phyloP scores from a whole-genome alignment of 2,888 invertebrate species.

The Antheraea assamensis region DNA sequence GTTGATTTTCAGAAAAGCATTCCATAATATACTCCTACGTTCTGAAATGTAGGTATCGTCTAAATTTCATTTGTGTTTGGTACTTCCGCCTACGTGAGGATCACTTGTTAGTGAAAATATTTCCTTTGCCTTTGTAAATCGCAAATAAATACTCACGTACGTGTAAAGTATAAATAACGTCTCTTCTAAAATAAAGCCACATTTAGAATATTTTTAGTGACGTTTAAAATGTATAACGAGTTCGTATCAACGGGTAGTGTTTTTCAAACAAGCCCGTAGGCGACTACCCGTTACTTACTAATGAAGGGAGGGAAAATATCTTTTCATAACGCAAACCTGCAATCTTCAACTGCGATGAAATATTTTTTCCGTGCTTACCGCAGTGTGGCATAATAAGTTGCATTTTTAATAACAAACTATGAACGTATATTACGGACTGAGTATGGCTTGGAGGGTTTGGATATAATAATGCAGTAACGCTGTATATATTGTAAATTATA shows the following conservation, averaged over 20 bases:
- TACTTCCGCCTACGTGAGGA: background rate
- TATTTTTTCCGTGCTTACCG: slow-evolving; percentile 19
- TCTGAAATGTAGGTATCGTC: background rate
- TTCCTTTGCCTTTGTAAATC: background rate
- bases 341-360: slow-evolving; percentile 21
- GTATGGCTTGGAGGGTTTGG: background rate
- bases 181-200: background rate
- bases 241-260: background rate
- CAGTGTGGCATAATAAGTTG: slow-evolving; percentile 16
- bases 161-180: background rate
- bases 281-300: slow-evolving; percentile 32
- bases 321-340: slow-evolving; percentile 31
- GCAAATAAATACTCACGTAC: background rate
- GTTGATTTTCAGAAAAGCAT: background rate
- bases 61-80: background rate
- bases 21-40: background rate
- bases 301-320: slow-evolving; percentile 41
- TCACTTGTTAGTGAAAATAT: background rate
- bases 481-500: background rate
- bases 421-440: slow-evolving; percentile 8
- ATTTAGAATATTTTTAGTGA: background rate
- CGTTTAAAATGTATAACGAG: slow-evolving; percentile 6
- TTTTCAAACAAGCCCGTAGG: slow-evolving; percentile 9
- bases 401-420: slow-evolving; percentile 22
- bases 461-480: background rate